Evolutionary conservation across 2,797 vertebrate species (phyloP).

Genomic region (Otus scops): DNA sequence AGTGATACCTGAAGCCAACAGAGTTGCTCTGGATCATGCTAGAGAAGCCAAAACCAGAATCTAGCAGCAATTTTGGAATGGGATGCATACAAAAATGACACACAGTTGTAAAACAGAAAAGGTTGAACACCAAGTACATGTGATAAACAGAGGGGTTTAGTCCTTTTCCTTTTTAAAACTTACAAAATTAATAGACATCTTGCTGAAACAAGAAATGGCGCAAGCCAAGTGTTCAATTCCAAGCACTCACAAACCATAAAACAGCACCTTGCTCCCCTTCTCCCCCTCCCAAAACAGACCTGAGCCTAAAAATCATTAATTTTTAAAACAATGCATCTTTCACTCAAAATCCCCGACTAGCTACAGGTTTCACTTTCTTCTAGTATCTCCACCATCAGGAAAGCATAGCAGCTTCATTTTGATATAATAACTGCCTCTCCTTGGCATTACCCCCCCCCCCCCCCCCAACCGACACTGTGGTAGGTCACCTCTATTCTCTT

Average conservation of each 20-base stretch:
- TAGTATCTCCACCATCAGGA: neutral
- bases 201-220: neutral
- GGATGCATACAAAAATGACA: neutral
- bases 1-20: neutral
- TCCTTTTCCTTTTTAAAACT: neutral
- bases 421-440: neutral
- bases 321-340: neutral
- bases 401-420: neutral
- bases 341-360: neutral
- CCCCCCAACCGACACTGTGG: neutral
- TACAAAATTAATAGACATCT: neutral
- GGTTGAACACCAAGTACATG: accelerated
- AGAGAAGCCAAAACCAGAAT: neutral
- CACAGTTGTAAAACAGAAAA: neutral
- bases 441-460: neutral
- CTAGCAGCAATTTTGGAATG: neutral
- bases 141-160: neutral
- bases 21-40: neutral
- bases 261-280: neutral
- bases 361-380: neutral
- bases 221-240: neutral
- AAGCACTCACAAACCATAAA: neutral
- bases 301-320: neutral
- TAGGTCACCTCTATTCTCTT: neutral
- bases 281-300: neutral